Conservation (phyloP, 2,888 invertebrate species). For the Drosophila bunnanda region DNA sequence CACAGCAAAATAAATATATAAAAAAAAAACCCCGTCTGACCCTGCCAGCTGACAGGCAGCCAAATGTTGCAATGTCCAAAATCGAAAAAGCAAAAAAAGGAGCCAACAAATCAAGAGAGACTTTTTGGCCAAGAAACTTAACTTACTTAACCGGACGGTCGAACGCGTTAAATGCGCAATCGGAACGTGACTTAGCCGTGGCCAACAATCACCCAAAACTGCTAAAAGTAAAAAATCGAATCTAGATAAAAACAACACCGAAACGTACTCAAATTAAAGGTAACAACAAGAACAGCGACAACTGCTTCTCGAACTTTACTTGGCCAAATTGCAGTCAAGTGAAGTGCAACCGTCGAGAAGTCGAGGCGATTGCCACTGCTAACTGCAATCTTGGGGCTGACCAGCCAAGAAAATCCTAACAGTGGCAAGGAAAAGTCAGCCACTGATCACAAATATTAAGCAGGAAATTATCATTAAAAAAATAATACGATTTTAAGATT, state of each 20-base stretch:
- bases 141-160: slow-evolving; percentile 54
- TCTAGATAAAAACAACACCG: slow-evolving; percentile 23
- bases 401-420: slow-evolving; percentile 27
- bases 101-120: slow-evolving; percentile 38
- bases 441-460: neutral
- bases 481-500: no score
- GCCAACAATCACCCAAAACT: slow-evolving; percentile 62
- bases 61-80: slow-evolving; percentile 54
- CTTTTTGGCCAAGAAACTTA: slow-evolving; percentile 40
- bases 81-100: slow-evolving; percentile 38
- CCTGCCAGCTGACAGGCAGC: slow-evolving; percentile 46
- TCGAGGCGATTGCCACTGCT: slow-evolving; percentile 38
- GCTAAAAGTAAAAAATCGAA: slow-evolving; percentile 25
- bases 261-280: slow-evolving; percentile 58
- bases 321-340: slow-evolving; percentile 50
- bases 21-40: slow-evolving; percentile 57
- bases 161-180: slow-evolving; percentile 45
- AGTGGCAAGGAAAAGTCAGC: slow-evolving; percentile 1
- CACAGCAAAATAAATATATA: neutral
- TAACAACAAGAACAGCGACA: slow-evolving; percentile 60
- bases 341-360: slow-evolving; percentile 47
- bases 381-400: slow-evolving; percentile 30
- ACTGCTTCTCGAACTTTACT: slow-evolving; percentile 26
- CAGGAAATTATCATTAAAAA: no score
- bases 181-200: slow-evolving; percentile 66